Conservation (phyloP, 2,113 vertebrate species). For the Oxyura jamaicensis region DNA sequence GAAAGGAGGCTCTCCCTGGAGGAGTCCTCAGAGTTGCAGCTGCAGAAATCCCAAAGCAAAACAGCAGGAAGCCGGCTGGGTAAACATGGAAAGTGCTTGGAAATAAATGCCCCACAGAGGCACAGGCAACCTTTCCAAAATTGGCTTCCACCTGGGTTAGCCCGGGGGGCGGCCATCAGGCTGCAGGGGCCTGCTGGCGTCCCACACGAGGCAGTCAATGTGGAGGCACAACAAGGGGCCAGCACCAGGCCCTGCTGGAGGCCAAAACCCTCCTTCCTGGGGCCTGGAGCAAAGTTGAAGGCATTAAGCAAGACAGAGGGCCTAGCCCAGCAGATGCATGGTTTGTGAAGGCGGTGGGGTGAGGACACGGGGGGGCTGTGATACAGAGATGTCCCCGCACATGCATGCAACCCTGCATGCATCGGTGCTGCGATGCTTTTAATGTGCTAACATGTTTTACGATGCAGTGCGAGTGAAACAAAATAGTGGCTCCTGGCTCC, state of each 20-base stretch:
- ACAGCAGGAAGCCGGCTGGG: constrained; percentile 19
- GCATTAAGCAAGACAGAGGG: neutral
- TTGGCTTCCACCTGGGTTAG: rapidly evolving
- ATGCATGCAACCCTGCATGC: neutral
- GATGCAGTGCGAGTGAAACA: neutral
- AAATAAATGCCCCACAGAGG: neutral
- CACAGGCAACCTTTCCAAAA: neutral
- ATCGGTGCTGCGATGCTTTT: neutral
- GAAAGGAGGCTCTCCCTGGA: neutral
- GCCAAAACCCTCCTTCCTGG: neutral
- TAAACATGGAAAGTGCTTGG: neutral
- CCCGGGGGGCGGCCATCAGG: neutral
- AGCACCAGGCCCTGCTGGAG: neutral
- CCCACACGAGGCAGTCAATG: rapidly evolving
- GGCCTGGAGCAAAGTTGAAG: constrained; percentile 46
- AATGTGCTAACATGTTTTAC: constrained; percentile 40
- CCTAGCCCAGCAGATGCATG: neutral
- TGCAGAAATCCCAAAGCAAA: constrained; percentile 20
- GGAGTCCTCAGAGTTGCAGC: neutral
- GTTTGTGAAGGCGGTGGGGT: neutral
- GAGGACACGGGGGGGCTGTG: neutral
- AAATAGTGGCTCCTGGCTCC: constrained; percentile 62
- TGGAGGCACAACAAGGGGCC: neutral
- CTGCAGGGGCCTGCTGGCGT: neutral
- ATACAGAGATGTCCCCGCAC: neutral